Base-by-base conservation (phyloP, 2,888 invertebrate genomes). In the Drosophila limbata region DNA sequence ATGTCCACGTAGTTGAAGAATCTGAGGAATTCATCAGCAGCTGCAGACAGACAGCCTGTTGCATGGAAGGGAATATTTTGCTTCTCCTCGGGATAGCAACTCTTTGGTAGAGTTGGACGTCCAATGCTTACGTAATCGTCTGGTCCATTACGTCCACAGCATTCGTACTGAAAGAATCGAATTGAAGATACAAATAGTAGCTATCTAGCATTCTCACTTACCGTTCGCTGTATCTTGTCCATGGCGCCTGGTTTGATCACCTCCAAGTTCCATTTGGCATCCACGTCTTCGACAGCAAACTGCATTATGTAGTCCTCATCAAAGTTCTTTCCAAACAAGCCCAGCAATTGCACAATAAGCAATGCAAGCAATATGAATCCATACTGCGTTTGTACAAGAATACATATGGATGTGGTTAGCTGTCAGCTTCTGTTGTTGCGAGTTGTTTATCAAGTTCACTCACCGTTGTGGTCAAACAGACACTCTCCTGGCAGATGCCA, bases 341-440 rank as follows among this genome's bases (percentile, higher is more conserved):
- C 93, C 35, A 95, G 94, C 53, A 96, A 94, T 94, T 96, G 96
- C 60, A 95, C 92, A 61, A 96, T 94, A 91, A 96, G 94, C 68
- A 96, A 94, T 57, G 94, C 94, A 77, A 96, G 92, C 73, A 96
- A 92, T 90, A 96, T 94, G 81, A 95, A 94, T 13, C 96, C 94
- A 92, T 96, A 96, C 96, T 96, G 93, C 53, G 94, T 13, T 21
- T 94, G 73, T n/a, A 31, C 1, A 28, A 28, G 28, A 28, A 28
- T 28, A 28, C 8, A 28, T 39, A 33, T 39, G 2, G 4, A 37
- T 21, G 17, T 51, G 28, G 37, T 17, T 42, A 48, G 50, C 21
- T 19, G 25, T 40, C 47, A 53, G 28, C 17, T 19, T 37, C 47
- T 37, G 11, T 3, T 31, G 10, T 3, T 31, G 10, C 11, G n/a